Evolutionary conservation across 2,113 vertebrate species (phyloP), one percentile per base, ranked within the genome.

Genomic region (Pelodiscus sinensis): DNA sequence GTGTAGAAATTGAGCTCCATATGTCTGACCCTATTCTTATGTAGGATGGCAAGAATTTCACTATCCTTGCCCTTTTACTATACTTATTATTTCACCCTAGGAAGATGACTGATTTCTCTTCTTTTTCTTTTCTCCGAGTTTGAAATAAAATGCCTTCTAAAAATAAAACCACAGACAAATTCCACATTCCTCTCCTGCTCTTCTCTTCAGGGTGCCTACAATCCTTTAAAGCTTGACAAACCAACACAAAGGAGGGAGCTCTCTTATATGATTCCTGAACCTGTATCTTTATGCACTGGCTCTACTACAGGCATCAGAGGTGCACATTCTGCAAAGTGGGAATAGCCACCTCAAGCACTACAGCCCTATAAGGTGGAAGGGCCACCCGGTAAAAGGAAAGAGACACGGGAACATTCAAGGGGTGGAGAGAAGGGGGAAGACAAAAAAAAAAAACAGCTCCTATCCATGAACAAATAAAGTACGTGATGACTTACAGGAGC

Each of bases 221-320:
- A 97, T 96, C 96, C 96, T 96, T 95, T 96, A 96, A 95, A 96
- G 95, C 95, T 94, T 96, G 93, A 96, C 94, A 92, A 88, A 94
- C 85, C 95, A 93, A 94, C 94, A 80, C 80, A 71, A n/a, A 71
- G 35, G 15, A 93, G 78, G 2, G 73, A 92, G 86, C 52, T 92
- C 91, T 95, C n/a, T n/a, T 95, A 94, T 60, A 81, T 91, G 71
- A 84, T 91, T 0, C 65, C 62, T 65, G 73, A 58, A 75, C 91
- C 91, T 93, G 73, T 94, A 90, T 96, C 95, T 96, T 95, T 91
- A 97, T 96, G 94, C 94, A 89, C 81, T 29, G 31, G 86, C 60
- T 94, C 86, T 79, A 92, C 91, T 86, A 79, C 79, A 80, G 73
- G 86, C 86, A 82, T 50, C 58, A 86, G 86, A 92, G 52, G 88